Conservation (phyloP, 2,888 invertebrate genomes). For the Lissocephala sabroskyi region DNA sequence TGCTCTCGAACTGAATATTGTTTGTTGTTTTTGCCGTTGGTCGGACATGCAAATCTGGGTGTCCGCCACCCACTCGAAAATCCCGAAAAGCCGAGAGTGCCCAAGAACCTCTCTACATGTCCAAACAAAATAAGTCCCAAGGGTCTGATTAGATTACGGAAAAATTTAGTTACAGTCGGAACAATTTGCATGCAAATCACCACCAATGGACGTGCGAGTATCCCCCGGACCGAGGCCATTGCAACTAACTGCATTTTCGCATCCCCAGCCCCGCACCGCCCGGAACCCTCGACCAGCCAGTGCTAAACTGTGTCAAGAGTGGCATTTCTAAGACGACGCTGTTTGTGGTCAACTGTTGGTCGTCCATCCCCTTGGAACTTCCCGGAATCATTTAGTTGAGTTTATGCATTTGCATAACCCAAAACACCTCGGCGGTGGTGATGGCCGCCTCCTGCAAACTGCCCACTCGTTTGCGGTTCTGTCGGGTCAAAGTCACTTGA, state of each 20-base stretch:
- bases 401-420: no score
- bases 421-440: no score
- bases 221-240: no score
- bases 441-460: no score
- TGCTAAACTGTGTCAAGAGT: constrained; percentile 22
- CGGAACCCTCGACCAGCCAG: background rate
- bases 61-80: background rate
- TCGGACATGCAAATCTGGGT: constrained; percentile 1
- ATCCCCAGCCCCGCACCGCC: no score
- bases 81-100: background rate
- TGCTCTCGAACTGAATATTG: background rate
- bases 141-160: constrained; percentile 18
- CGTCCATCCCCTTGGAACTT: no score
- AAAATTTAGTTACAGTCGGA: constrained; percentile 11
- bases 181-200: constrained; percentile 16
- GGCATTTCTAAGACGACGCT: constrained; percentile 12
- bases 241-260: background rate
- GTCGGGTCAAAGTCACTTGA: no score
- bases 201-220: constrained; percentile 2
- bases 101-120: background rate
- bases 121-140: constrained; percentile 16
- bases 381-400: no score
- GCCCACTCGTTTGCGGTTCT: no score
- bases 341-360: background rate
- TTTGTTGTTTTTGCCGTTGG: constrained; percentile 3